Evolutionary conservation across 1,140 invertebrate genomes (phyloP), one percentile per base, ranked within the genome.

Genomic region (Palaemon carinicauda): DNA sequence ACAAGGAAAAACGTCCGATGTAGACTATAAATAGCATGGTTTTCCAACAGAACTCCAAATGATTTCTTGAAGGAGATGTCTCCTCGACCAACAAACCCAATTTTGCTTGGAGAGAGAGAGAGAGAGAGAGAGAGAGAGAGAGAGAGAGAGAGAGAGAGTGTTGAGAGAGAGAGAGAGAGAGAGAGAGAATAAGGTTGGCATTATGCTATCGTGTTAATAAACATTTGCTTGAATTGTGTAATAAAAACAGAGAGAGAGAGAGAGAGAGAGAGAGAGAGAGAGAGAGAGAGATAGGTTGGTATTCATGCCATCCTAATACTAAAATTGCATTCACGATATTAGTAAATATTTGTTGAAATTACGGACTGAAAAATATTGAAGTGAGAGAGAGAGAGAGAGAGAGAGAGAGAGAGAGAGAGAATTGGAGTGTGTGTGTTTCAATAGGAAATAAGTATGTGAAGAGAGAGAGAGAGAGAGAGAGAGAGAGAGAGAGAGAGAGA

Each of bases 381-480:
- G n/a, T n/a, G n/a, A 74, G 56, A 3, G 56, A 65, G 56, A 65
- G 56, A 65, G 56, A 17, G 56, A 65, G 56, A 65, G 56, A 65
- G 73, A 75, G 27, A 75, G 73, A 75, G 73, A 75, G 74, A 51
- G 74, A 77, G 74, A 77, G 74, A 77, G 74, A 77, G 74, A 77
- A 51, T 19, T 17, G 5, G 33, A 7, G 31, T 17, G 74, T 17
- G 31, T 7, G 33, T 52, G 31, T 21, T 33, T 21, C 41, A 77
- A 51, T 52, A 51, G 53, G 31, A 77, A 51, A 51, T 17, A 77
- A 51, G 21, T 21, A 21, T 19, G 74, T 52, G 50, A 77, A n/a
- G 15, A 24, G 50, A n/a, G 74, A 10, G 5, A 50, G 19, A 50
- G 4, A 3, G n/a, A 69, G 31, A 69, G 65, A n/a, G 31, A 29